Evolutionary conservation across 2,113 vertebrate species (phyloP).

Genomic region (Asarcornis scutulata): DNA sequence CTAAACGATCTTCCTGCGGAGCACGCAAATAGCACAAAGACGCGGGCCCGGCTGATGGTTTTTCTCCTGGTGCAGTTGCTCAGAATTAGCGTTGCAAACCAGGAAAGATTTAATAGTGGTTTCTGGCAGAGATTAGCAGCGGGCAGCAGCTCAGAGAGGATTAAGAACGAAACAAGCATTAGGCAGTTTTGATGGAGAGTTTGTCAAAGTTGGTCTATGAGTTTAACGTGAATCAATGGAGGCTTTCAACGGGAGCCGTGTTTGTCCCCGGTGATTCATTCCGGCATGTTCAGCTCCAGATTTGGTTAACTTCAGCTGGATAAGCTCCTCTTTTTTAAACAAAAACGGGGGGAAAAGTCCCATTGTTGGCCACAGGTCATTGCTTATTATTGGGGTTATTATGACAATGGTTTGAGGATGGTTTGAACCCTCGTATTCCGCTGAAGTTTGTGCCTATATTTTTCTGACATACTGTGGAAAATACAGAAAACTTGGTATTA

Average conservation of each 20-base stretch:
- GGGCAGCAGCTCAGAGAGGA: neutral
- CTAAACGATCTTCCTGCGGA: neutral
- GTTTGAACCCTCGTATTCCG: too few species aligned
- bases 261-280: neutral
- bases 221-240: neutral
- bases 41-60: neutral
- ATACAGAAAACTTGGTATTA: neutral
- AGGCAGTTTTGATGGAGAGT: neutral
- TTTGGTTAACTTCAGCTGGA: neutral
- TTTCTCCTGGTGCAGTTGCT: neutral
- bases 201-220: neutral
- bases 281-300: neutral
- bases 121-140: neutral
- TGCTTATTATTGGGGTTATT: rapidly evolving
- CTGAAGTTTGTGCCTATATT: neutral
- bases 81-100: neutral
- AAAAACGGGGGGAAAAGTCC: neutral
- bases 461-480: neutral
- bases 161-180: neutral
- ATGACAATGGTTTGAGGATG: neutral
- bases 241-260: neutral
- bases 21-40: neutral
- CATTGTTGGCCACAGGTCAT: neutral
- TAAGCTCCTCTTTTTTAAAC: neutral
- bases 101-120: neutral